Conservation (phyloP, 2,113 vertebrate species). For the Carollia perspicillata region DNA sequence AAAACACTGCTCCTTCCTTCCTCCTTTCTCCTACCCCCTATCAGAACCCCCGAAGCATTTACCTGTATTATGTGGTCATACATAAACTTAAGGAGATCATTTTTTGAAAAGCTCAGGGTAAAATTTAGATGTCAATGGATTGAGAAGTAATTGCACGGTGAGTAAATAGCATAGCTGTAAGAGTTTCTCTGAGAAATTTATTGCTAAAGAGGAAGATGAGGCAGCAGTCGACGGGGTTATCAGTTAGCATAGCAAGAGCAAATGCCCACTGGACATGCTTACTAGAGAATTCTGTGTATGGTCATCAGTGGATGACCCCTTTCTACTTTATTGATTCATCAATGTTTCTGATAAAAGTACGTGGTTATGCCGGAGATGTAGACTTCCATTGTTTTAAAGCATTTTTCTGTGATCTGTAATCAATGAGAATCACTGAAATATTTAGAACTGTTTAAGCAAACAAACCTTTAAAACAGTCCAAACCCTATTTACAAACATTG, state of each 20-base stretch:
- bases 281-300: background rate
- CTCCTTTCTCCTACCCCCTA: background rate
- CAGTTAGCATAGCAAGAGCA: background rate
- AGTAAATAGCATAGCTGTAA: background rate
- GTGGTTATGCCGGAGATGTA: background rate
- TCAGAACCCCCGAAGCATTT: background rate
- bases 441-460: conserved; percentile 1
- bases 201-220: background rate
- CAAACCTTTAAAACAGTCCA: conserved; percentile 4
- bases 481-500: background rate
- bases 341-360: background rate
- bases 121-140: background rate
- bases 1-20: background rate
- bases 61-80: background rate
- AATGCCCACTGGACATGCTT: background rate
- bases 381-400: background rate
- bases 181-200: background rate
- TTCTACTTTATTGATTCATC: background rate
- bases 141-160: background rate
- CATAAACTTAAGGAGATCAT: background rate
- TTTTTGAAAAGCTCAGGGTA: background rate
- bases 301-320: background rate
- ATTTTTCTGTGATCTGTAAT: background rate
- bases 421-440: background rate
- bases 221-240: background rate